Conservation (phyloP, 2,888 invertebrate species). For the Tiphia femorata region DNA sequence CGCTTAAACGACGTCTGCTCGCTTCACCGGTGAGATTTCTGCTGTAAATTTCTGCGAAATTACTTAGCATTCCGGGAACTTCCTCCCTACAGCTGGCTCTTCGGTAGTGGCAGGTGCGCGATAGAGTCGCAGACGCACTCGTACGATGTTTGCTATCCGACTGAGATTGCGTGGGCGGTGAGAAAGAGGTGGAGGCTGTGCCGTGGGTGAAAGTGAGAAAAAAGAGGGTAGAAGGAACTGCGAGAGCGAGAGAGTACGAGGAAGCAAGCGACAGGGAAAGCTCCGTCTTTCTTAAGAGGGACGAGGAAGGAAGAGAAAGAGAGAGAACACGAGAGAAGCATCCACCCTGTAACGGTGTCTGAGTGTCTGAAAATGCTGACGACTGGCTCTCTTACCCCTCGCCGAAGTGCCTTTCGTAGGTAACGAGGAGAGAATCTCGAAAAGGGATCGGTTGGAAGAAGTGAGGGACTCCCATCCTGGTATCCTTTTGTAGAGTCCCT, state of each 20-base stretch:
- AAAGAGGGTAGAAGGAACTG: neutral
- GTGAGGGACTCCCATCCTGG: slow-evolving; percentile 22
- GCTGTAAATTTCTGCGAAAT: too few species aligned
- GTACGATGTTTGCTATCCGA: slow-evolving; percentile 5
- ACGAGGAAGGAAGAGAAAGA: slow-evolving; percentile 17
- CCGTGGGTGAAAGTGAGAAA: neutral
- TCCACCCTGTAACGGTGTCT: slow-evolving; percentile 19
- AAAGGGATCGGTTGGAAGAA: slow-evolving; percentile 25
- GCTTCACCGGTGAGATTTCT: too few species aligned
- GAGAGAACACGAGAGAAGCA: slow-evolving; percentile 5
- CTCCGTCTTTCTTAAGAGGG: too few species aligned
- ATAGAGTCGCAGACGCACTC: neutral
- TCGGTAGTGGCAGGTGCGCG: too few species aligned
- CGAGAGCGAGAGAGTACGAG: too few species aligned
- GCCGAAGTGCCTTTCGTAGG: slow-evolving; percentile 31
- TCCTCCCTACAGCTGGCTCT: too few species aligned
- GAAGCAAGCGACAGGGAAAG: too few species aligned
- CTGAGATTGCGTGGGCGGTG: neutral
- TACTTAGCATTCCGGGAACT: too few species aligned
- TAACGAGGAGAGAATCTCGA: slow-evolving; percentile 35
- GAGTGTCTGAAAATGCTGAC: slow-evolving; percentile 47
- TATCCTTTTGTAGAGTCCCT: slow-evolving; percentile 7
- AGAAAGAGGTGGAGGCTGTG: neutral
- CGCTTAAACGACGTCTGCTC: too few species aligned
- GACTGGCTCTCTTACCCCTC: slow-evolving; percentile 37